A percentile compares a stretch with the other conserved stretches of the same genome.
Evolutionary conservation across 2,888 invertebrate species (phyloP).

Genomic region (Anthrax anthrax): DNA sequence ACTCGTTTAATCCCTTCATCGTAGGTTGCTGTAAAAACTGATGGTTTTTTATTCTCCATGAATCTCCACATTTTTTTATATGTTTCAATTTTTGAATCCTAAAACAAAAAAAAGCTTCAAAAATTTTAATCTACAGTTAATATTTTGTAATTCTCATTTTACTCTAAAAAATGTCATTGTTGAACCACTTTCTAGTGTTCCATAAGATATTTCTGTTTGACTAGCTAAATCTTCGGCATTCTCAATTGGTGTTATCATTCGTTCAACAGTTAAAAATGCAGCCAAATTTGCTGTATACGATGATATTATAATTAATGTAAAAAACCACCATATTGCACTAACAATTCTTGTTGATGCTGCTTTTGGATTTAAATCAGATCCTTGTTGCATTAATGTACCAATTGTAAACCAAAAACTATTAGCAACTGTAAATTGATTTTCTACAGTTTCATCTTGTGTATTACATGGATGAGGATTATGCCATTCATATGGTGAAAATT

Average conservation of each 20-base stretch:
- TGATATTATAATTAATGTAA: slow-evolving; percentile 94
- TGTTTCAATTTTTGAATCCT: slow-evolving; percentile 81
- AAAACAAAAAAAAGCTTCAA: slow-evolving; percentile 3
- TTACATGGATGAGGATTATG: slow-evolving; percentile 68
- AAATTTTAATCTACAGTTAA: not conserved
- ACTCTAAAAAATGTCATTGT: slow-evolving; percentile 97
- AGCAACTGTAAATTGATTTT: slow-evolving; percentile 82
- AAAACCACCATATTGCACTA: slow-evolving; percentile 99
- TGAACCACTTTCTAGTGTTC: slow-evolving; percentile 83
- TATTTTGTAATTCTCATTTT: slow-evolving; percentile 29
- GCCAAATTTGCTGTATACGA: slow-evolving; percentile 93
- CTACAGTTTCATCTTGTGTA: slow-evolving; percentile 68
- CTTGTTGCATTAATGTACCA: slow-evolving; percentile 88
- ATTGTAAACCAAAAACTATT: slow-evolving; percentile 96
- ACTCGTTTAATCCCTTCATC: slow-evolving; percentile 84
- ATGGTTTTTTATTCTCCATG: slow-evolving; percentile 69
- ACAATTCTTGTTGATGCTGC: slow-evolving; percentile 89
- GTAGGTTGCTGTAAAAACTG: slow-evolving; percentile 77
- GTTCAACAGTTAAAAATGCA: slow-evolving; percentile 93
- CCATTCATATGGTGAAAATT: slow-evolving; percentile 96
- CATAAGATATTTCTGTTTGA: slow-evolving; percentile 86
- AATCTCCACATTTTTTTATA: slow-evolving; percentile 93
- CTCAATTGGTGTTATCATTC: slow-evolving; percentile 91
- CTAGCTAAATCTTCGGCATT: slow-evolving; percentile 89
- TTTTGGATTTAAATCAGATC: slow-evolving; percentile 84